phyloP scores from a whole-genome alignment of 2,797 vertebrate species.

The Lacerta bilineata region DNA sequence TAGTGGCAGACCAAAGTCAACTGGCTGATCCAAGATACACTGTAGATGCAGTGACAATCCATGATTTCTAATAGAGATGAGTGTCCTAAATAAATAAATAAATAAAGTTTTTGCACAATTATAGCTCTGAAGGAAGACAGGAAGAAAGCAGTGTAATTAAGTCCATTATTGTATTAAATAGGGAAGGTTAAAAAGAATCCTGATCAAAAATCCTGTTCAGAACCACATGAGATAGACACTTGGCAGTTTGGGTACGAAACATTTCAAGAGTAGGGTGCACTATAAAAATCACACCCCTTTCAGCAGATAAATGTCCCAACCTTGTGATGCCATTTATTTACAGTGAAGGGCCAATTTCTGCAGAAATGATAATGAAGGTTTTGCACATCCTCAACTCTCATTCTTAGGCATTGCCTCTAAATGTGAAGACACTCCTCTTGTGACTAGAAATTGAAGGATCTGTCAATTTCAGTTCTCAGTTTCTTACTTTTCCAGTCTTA shows the following conservation, averaged over 20 bases:
- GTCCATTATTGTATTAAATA: too few relatives aligned
- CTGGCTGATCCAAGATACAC: not conserved
- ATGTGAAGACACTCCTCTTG: not conserved
- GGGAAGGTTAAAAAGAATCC: not conserved
- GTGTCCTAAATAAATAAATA: not conserved
- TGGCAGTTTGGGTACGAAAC: not conserved
- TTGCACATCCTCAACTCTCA: not conserved
- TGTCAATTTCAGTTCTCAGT: too few relatives aligned
- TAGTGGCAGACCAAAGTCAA: not conserved
- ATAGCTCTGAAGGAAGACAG: not conserved
- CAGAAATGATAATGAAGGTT: not conserved
- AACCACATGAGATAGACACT: not conserved
- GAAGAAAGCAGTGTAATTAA: not conserved
- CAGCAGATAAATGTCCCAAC: not conserved
- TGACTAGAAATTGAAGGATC: too few relatives aligned
- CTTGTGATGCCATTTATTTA: not conserved
- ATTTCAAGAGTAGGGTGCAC: not conserved
- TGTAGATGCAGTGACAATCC: not conserved
- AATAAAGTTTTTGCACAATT: not conserved
- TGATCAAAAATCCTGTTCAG: not conserved
- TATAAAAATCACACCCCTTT: not conserved
- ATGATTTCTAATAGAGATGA: not conserved
- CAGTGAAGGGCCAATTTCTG: not conserved
- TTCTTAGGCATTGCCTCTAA: not conserved
- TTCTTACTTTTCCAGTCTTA: too few relatives aligned